phyloP scores from a whole-genome alignment of 2,888 invertebrate genomes.

The Nomada fucata region DNA sequence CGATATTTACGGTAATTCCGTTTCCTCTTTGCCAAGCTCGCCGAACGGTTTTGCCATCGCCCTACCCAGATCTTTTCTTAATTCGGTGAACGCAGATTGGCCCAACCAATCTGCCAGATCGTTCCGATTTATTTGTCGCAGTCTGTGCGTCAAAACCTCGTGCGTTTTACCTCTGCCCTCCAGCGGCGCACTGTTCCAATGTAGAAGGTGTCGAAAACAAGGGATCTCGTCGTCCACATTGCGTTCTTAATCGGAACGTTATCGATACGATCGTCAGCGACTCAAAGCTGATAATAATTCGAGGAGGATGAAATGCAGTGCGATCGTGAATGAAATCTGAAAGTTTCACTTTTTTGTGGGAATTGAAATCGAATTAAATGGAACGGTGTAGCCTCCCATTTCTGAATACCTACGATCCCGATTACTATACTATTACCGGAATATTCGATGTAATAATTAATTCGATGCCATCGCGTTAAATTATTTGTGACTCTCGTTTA shows the following conservation, averaged over 20 bases:
- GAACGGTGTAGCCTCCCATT: too few species aligned
- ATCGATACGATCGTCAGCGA: neutral
- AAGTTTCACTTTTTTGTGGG: too few species aligned
- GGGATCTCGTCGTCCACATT: conserved; percentile 85
- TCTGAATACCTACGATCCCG: too few species aligned
- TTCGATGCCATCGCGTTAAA: too few species aligned
- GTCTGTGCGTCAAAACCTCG: conserved; percentile 85
- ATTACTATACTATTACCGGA: too few species aligned
- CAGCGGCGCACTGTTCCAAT: conserved; percentile 85
- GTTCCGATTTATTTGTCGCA: conserved; percentile 86
- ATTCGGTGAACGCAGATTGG: conserved; percentile 85
- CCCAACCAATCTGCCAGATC: conserved; percentile 88
- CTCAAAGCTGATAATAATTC: neutral
- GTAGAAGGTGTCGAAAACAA: conserved; percentile 86
- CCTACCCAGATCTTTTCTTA: conserved; percentile 85
- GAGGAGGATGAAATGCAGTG: neutral
- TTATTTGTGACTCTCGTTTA: too few species aligned
- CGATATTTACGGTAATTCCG: conserved; percentile 47
- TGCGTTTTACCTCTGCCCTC: conserved; percentile 87
- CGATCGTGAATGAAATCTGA: neutral
- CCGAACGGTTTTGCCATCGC: conserved; percentile 75
- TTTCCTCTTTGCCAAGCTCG: conserved; percentile 68
- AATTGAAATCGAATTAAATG: too few species aligned
- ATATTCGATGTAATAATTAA: too few species aligned
- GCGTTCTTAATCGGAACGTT: conserved; percentile 75